Evolutionary conservation across 2,797 vertebrate species (phyloP).

Genomic region (Chelidonichthys spinosus): DNA sequence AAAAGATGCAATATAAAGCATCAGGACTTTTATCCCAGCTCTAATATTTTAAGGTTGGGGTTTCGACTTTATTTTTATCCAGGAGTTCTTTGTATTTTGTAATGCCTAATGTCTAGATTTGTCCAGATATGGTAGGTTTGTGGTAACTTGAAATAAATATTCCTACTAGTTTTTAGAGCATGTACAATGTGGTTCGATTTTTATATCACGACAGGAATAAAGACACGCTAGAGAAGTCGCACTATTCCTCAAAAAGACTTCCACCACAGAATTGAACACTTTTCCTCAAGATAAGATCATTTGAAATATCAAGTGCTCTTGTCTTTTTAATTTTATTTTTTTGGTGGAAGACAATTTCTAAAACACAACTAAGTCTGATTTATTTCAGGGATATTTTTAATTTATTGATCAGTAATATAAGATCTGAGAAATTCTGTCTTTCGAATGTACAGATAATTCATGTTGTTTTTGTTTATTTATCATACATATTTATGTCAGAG

Average conservation of each 20-base stretch:
- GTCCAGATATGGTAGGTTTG: slow-evolving; percentile 71
- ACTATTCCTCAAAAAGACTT: slow-evolving; percentile 32
- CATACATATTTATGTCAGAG: slow-evolving; percentile 54
- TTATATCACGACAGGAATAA: slow-evolving; percentile 22
- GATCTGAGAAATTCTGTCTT: slow-evolving; percentile 53
- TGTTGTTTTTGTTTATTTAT: slow-evolving; percentile 36
- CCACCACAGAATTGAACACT: slow-evolving; percentile 6
- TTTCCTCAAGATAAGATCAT: slow-evolving; percentile 27
- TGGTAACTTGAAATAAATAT: slow-evolving; percentile 61
- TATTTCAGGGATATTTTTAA: slow-evolving; percentile 51
- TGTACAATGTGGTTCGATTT: slow-evolving; percentile 65
- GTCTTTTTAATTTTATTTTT: slow-evolving; percentile 12
- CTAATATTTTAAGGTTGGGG: slow-evolving; percentile 41
- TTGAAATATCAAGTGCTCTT: slow-evolving; percentile 46
- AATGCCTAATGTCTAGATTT: slow-evolving; percentile 74
- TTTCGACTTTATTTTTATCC: slow-evolving; percentile 59
- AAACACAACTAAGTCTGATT: slow-evolving; percentile 32
- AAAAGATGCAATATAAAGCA: slow-evolving; percentile 60
- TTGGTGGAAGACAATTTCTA: slow-evolving; percentile 23
- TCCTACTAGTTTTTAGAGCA: slow-evolving; percentile 74
- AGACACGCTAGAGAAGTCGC: slow-evolving; percentile 27
- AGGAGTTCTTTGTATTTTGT: slow-evolving; percentile 76
- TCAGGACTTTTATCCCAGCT: slow-evolving; percentile 58
- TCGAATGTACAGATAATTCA: slow-evolving; percentile 62
- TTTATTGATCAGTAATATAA: slow-evolving; percentile 62